A percentile compares a stretch with the other conserved stretches of the same genome.
Conservation (phyloP, 2,113 vertebrate genomes). For the Etia nguti region DNA sequence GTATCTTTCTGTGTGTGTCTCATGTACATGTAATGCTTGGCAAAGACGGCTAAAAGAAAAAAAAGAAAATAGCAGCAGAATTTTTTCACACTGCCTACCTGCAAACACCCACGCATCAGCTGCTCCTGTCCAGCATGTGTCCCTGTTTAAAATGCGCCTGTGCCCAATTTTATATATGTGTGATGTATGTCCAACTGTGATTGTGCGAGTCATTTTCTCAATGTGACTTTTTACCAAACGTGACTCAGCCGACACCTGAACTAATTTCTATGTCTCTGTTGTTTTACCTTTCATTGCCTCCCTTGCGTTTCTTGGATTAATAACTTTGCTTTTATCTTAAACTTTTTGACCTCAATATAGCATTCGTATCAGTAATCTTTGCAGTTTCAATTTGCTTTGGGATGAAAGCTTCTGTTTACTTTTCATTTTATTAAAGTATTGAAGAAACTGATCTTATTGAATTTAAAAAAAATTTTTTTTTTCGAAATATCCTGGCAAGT, state of each 20-base stretch:
- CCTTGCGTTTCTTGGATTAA: not conserved
- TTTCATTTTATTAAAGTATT: not conserved
- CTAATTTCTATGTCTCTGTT: not conserved
- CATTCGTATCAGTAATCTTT: not conserved
- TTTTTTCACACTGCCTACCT: conserved; percentile 56
- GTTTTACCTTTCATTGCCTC: not conserved
- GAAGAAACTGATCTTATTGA: not conserved
- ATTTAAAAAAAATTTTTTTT: not conserved
- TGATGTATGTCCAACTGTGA: conserved; percentile 30
- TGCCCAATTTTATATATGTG: conserved; percentile 2
- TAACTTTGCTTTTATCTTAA: not conserved
- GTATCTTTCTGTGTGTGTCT: not conserved
- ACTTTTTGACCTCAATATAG: not conserved
- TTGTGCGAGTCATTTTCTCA: not conserved
- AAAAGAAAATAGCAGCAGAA: conserved; percentile 13
- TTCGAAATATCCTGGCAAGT: not conserved
- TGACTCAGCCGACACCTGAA: not conserved
- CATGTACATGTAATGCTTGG: conserved; percentile 1
- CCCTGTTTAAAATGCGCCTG: conserved; percentile 18
- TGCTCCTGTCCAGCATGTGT: conserved; percentile 29
- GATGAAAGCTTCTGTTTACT: not conserved
- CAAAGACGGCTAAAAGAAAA: not conserved
- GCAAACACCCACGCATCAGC: conserved; percentile 61
- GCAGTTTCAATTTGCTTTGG: not conserved
- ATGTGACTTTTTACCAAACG: not conserved